phyloP scores from a whole-genome alignment of 2,797 vertebrate species.

The Sebastes taczanowskii region DNA sequence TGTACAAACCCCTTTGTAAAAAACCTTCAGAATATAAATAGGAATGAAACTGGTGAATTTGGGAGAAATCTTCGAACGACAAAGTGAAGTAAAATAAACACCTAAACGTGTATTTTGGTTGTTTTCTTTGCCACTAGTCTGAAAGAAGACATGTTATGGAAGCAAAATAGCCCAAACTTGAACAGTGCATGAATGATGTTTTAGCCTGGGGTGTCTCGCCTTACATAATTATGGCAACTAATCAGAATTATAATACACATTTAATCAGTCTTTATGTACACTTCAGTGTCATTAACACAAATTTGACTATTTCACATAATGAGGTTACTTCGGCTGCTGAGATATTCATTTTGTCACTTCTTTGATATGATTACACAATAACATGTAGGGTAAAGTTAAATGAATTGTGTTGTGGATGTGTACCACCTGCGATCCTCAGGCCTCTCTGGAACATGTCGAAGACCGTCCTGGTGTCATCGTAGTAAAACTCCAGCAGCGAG shows the following conservation, averaged over 20 bases:
- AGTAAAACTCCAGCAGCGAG: conserved; percentile 83
- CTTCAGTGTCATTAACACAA: neutral
- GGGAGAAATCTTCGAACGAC: no score
- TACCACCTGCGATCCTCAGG: conserved; percentile 77
- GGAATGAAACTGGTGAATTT: no score
- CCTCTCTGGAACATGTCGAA: conserved; percentile 87
- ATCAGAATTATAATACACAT: neutral
- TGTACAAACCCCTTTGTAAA: no score
- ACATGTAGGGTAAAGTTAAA: neutral
- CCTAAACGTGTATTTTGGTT: no score
- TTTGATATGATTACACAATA: neutral
- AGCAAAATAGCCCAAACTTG: no score
- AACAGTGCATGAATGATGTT: no score
- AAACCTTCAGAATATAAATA: no score
- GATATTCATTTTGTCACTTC: neutral
- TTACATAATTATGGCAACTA: neutral
- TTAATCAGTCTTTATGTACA: neutral
- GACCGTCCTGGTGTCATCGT: conserved; percentile 80
- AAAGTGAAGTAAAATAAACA: no score
- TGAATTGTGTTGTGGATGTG: neutral
- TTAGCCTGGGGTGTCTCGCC: no score
- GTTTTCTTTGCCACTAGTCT: no score
- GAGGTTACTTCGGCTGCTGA: neutral
- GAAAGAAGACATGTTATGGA: no score
- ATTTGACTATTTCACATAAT: neutral